These are phyloP conservation scores for Meloidogyne floridensis DNA, from an alignment of 1,140 invertebrate genomes.

Conservation along the genomic window DNA sequence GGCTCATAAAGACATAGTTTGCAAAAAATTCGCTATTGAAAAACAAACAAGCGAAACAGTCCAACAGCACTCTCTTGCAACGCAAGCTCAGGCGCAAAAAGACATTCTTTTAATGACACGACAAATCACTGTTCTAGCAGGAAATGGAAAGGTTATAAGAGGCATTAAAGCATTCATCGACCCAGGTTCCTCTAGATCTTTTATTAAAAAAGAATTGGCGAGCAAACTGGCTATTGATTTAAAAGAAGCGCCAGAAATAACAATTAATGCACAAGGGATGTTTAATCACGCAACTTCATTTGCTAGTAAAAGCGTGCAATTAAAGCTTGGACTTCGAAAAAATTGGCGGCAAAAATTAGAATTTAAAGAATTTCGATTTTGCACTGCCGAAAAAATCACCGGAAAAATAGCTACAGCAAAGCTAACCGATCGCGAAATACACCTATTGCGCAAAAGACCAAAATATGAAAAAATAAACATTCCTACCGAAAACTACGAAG, in stretches of 20 bases:
- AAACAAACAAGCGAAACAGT: too few species aligned
- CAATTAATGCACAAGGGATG: slow-evolving; percentile 1
- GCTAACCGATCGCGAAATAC: background rate
- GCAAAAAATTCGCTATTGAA: too few species aligned
- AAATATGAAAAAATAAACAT: background rate
- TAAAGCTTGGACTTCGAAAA: background rate
- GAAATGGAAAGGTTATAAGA: background rate
- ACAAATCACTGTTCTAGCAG: slow-evolving; percentile 46
- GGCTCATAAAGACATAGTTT: too few species aligned
- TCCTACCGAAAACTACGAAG: background rate
- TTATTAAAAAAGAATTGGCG: background rate
- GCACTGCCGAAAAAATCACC: slow-evolving; percentile 3
- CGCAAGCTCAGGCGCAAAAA: too few species aligned
- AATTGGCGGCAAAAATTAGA: background rate
- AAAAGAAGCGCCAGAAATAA: background rate
- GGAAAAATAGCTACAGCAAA: background rate
- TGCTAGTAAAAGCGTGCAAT: background rate
- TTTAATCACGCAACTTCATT: slow-evolving; percentile 8
- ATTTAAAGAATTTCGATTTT: slow-evolving; percentile 10
- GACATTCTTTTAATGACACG: too few species aligned
- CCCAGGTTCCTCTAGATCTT: background rate
- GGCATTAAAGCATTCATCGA: background rate
- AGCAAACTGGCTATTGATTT: background rate
- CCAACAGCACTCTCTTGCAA: too few species aligned
- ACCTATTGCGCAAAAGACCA: background rate